Evolutionary conservation across 2,797 vertebrate species (phyloP).

Genomic region (Manis pentadactyla): DNA sequence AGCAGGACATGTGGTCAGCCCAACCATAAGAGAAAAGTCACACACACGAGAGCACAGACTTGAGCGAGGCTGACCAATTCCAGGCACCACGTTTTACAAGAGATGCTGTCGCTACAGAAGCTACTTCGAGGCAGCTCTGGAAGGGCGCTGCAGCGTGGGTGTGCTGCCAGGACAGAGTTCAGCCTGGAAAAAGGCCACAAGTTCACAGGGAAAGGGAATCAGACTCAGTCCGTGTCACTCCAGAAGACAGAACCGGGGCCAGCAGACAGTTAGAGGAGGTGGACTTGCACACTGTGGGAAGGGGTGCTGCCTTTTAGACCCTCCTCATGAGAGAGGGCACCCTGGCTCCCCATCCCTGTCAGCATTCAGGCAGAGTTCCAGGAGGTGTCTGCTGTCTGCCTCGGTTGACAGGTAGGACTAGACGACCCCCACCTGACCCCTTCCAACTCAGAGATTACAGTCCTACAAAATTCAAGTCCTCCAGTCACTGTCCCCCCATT

Average conservation of each 20-base stretch:
- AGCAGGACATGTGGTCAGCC: background rate
- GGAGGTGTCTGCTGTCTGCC: background rate
- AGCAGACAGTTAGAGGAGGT: background rate
- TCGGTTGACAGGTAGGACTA: background rate
- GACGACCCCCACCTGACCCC: background rate
- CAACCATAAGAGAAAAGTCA: background rate
- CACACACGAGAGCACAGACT: fast-evolving
- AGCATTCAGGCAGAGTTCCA: background rate
- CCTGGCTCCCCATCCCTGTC: no score
- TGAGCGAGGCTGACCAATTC: fast-evolving
- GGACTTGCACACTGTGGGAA: background rate
- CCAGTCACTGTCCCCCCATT: background rate
- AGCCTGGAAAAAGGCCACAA: background rate
- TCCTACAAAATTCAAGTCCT: background rate
- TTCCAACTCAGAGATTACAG: background rate
- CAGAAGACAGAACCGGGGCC: background rate
- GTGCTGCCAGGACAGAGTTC: background rate
- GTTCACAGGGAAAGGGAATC: background rate
- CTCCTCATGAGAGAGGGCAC: background rate
- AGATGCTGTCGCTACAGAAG: background rate
- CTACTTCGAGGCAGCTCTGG: background rate
- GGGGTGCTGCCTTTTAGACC: no score
- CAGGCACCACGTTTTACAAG: background rate
- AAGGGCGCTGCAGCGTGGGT: background rate
- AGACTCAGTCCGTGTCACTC: background rate